Evolutionary conservation across 64 coral and sea anemone species (phyloP), one percentile per base, ranked within the genome.

Genomic region (Acropora tenuis): DNA sequence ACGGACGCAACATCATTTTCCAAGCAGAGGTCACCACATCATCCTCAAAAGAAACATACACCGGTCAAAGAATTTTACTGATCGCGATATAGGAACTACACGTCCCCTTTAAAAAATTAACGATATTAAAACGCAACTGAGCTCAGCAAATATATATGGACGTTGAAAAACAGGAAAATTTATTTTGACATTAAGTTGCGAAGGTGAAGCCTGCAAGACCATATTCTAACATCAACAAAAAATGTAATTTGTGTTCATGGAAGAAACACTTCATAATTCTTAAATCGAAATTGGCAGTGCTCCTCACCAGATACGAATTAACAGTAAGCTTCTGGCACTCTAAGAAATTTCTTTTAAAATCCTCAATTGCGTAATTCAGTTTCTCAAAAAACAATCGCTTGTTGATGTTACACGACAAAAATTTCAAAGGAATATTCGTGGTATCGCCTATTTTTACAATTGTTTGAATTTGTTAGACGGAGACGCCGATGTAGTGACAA

Each of bases 51-150:
- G 72, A 90, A 80, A 90, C 57, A 44, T 80, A 84, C 71, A 76
- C 75, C 15, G 50, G 79, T 53, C 78, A 91, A 20, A 84, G n/a
- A 84, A 12, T 8, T 65, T 91, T 91, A 6, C 57, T 84, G 71
- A 52, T 15, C 44, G 13, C 59, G 59, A 48, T 90, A 73, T 41
- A 90, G 78, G 68, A 82, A 71, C 79, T 82, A 92, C 67, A 86
- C 65, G 41, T 85, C 63, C 19, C 86, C 90, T 72, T 92, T 92
- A 69, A 92, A 65, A 76, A 92, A 83, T 73, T 40, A 76, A n/a
- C n/a, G 65, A 44, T 84, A 84, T 59, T 44, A n/a, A 57, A 92
- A 92, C 46, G 43, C 60, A 40, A 92, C 79, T 80, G 67, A 68
- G 43, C 86, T 75, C 52, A 84, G 79, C 59, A 92, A 84, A 60